These are phyloP conservation scores for Thamnophis sirtalis DNA, from an alignment of 2,113 vertebrate species.

Conservation along the genomic window DNA sequence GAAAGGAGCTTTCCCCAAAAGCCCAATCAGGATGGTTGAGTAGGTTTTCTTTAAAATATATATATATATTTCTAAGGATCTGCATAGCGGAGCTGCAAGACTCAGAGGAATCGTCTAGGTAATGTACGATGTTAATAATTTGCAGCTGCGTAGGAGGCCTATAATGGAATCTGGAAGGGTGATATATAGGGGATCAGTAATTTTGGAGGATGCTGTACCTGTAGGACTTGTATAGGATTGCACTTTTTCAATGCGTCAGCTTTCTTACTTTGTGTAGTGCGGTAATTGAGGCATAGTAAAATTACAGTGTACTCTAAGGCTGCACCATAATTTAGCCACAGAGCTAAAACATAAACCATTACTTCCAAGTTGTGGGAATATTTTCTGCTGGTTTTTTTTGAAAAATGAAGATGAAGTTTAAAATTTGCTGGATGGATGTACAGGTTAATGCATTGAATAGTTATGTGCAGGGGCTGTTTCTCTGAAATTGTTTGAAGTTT, in stretches of 20 bases:
- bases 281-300: background rate
- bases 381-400: background rate
- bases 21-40: background rate
- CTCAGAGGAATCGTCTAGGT: background rate
- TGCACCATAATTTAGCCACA: background rate
- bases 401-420: slow-evolving; percentile 2
- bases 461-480: background rate
- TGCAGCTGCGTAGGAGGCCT: background rate
- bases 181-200: background rate
- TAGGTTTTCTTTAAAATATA: background rate
- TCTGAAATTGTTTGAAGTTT: background rate
- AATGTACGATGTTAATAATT: background rate
- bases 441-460: background rate
- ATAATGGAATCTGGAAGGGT: background rate
- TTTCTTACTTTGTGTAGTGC: background rate
- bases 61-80: background rate
- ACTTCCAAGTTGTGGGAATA: slow-evolving; percentile 18
- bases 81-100: background rate
- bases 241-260: background rate
- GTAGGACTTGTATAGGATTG: background rate
- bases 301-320: background rate
- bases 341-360: slow-evolving; percentile 7
- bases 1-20: background rate
- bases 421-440: background rate
- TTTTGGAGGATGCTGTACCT: slow-evolving; percentile 12